These are phyloP conservation scores for Philaethria dido DNA, from an alignment of 2,888 invertebrate species.

Conservation along the genomic window DNA sequence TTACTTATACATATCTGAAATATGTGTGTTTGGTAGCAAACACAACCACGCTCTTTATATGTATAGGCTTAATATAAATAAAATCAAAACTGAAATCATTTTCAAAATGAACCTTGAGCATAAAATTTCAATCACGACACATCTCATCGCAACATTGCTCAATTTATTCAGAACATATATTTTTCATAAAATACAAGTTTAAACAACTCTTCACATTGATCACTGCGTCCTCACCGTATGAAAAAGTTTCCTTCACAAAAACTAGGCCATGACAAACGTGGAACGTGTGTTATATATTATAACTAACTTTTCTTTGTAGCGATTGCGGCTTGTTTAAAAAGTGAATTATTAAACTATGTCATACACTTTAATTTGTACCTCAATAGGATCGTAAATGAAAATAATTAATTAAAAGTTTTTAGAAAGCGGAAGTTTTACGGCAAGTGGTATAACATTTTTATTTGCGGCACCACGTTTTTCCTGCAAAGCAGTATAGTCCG, in stretches of 20 bases:
- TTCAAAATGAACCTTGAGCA: not conserved
- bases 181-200: not conserved
- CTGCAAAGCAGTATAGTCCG: no score
- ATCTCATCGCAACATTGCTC: not conserved
- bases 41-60: no score
- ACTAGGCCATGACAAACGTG: conserved; percentile 11
- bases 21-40: no score
- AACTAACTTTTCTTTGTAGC: conserved; percentile 8
- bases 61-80: no score
- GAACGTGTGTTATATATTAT: conserved; percentile 2
- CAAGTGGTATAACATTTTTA: not conserved
- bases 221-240: not conserved
- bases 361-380: not conserved
- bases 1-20: no score
- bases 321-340: conserved; percentile 3
- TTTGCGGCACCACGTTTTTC: no score
- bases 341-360: not conserved
- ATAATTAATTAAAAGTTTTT: not conserved
- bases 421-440: not conserved
- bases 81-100: not conserved
- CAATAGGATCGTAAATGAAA: not conserved
- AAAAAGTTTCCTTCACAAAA: conserved; percentile 12
- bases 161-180: conserved; percentile 8
- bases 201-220: conserved; percentile 16
- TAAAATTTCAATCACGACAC: not conserved